Percentiles rank a stretch among this genome's conserved stretches.
Conservation (phyloP, 1,140 invertebrate species). For the Goniozus legneri region DNA sequence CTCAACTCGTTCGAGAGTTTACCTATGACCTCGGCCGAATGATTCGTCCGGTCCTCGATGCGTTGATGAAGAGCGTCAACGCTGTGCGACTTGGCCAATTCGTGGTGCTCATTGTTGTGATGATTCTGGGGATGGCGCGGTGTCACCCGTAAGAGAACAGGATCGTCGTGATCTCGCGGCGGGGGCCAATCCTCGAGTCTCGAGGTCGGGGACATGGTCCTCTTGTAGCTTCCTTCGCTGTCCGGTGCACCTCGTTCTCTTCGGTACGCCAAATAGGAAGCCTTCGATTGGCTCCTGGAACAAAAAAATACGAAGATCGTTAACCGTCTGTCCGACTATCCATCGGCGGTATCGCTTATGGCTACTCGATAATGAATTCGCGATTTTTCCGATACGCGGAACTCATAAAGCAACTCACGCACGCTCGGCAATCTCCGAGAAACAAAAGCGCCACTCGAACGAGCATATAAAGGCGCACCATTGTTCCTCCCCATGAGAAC, state of each 20-base stretch:
- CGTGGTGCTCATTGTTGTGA: conserved; percentile 24
- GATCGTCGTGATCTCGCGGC: conserved; percentile 35
- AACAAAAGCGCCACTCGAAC: not conserved
- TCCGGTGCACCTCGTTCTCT: conserved; percentile 66
- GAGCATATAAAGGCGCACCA: conserved; percentile 12
- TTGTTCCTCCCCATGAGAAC: conserved; percentile 7
- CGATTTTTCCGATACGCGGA: not conserved
- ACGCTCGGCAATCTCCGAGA: not conserved
- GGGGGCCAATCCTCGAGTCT: conserved; percentile 49
- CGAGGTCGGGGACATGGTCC: conserved; percentile 70
- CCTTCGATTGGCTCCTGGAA: conserved; percentile 76
- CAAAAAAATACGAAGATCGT: conserved; percentile 19
- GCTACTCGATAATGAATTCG: too few species aligned
- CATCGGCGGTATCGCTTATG: too few species aligned
- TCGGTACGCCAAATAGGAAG: conserved; percentile 69
- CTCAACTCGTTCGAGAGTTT: conserved; percentile 38
- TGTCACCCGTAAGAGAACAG: conserved; percentile 42
- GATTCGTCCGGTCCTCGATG: conserved; percentile 23
- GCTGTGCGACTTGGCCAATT: conserved; percentile 36
- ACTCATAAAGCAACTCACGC: conserved; percentile 1
- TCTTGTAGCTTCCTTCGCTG: conserved; percentile 72
- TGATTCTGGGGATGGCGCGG: conserved; percentile 33
- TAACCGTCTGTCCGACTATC: too few species aligned
- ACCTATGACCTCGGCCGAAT: conserved; percentile 29
- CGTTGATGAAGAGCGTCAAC: conserved; percentile 42